A percentile compares a stretch with the other conserved stretches of the same genome.
These are phyloP conservation scores for Aphodius sticticus DNA, from an alignment of 2,888 invertebrate species.

Conservation along the genomic window DNA sequence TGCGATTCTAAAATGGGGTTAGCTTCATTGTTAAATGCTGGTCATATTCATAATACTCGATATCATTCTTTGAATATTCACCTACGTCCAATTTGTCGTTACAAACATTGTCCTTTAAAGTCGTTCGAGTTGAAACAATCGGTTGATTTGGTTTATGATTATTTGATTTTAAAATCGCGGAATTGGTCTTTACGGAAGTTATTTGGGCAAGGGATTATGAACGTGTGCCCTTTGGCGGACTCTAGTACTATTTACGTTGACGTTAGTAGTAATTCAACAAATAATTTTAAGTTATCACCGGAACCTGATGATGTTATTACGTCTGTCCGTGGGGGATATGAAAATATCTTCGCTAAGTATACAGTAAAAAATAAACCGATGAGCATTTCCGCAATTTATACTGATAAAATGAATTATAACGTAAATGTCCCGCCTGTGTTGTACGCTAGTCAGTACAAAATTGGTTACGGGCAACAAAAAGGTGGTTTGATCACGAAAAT, in stretches of 20 bases:
- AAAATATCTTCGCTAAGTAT: slow-evolving; percentile 75
- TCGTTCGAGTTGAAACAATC: slow-evolving; percentile 85
- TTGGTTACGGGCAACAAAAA: slow-evolving; percentile 90
- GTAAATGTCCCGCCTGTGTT: slow-evolving; percentile 73
- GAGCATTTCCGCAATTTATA: slow-evolving; percentile 71
- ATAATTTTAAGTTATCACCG: slow-evolving; percentile 71
- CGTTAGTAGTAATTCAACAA: slow-evolving; percentile 69
- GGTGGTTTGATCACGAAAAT: slow-evolving; percentile 90
- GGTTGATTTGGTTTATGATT: slow-evolving; percentile 88
- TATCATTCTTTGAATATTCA: slow-evolving; percentile 92
- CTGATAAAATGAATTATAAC: slow-evolving; percentile 61
- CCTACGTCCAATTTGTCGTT: slow-evolving; percentile 79
- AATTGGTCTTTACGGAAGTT: slow-evolving; percentile 89
- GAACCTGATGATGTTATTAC: slow-evolving; percentile 66
- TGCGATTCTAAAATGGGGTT: slow-evolving; percentile 92
- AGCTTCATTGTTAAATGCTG: slow-evolving; percentile 87
- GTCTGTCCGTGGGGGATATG: slow-evolving; percentile 75
- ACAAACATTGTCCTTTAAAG: slow-evolving; percentile 62
- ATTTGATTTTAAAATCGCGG: slow-evolving; percentile 68
- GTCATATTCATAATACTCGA: slow-evolving; percentile 89
- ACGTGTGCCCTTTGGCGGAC: slow-evolving; percentile 82
- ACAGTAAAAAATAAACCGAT: slow-evolving; percentile 64
- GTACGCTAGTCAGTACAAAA: slow-evolving; percentile 81
- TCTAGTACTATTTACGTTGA: slow-evolving; percentile 85
- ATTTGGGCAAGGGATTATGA: slow-evolving; percentile 86